These are phyloP conservation scores for Neocrepidodera transversa DNA, from an alignment of 2,888 invertebrate species.

Conservation along the genomic window DNA sequence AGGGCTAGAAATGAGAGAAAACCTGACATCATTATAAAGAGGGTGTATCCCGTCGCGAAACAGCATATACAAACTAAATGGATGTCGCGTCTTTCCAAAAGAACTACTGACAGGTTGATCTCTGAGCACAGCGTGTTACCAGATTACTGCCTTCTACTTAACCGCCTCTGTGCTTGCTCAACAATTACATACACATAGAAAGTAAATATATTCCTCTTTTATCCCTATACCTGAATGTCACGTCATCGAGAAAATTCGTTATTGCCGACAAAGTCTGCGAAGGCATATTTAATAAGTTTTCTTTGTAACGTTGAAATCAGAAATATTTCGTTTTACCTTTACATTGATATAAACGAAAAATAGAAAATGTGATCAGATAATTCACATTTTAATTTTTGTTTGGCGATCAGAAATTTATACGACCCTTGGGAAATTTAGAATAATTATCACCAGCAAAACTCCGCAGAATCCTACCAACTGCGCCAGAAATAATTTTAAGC, in stretches of 20 bases:
- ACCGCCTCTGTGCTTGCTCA: conserved; percentile 32
- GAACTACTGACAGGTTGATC: conserved; percentile 53
- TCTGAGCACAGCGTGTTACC: conserved; percentile 51
- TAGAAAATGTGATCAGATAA: too few species aligned
- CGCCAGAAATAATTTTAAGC: too few species aligned
- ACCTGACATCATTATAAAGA: conserved; percentile 44
- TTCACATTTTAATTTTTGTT: too few species aligned
- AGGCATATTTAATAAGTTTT: neutral
- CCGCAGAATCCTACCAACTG: too few species aligned
- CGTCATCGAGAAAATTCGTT: conserved; percentile 5
- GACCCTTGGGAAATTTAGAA: too few species aligned
- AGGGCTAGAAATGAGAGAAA: conserved; percentile 24
- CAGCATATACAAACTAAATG: conserved; percentile 53
- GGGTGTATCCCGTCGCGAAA: conserved; percentile 48
- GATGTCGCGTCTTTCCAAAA: conserved; percentile 51
- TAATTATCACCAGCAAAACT: too few species aligned
- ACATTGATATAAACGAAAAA: too few species aligned
- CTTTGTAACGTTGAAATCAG: neutral
- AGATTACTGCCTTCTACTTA: conserved; percentile 49
- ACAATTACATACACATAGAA: conserved; percentile 27
- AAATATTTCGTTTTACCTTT: too few species aligned
- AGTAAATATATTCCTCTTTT: conserved; percentile 6
- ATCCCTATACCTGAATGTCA: conserved; percentile 12
- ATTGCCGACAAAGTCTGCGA: conserved; percentile 6
- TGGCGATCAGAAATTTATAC: too few species aligned